These are phyloP conservation scores for Bettongia penicillata DNA, from an alignment of 2,113 vertebrate genomes.

Conservation along the genomic window DNA sequence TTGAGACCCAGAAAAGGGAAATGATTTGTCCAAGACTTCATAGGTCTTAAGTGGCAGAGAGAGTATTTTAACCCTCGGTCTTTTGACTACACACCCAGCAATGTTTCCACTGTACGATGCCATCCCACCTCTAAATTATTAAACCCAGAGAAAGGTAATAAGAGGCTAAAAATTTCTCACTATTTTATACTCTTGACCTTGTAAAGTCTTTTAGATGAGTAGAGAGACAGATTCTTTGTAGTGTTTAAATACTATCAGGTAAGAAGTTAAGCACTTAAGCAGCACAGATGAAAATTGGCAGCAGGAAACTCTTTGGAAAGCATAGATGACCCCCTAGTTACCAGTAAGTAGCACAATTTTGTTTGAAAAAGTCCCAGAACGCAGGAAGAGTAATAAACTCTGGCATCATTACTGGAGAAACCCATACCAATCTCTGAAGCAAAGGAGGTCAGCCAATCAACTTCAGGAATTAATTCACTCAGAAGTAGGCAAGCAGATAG, in stretches of 20 bases:
- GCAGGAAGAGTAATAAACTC: conserved; percentile 8
- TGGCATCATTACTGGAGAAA: not conserved
- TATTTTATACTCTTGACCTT: conserved; percentile 10
- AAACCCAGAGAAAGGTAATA: not conserved
- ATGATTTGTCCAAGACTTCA: not conserved
- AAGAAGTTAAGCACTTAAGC: conserved; percentile 39
- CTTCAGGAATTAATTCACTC: conserved; percentile 20
- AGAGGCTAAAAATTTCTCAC: not conserved
- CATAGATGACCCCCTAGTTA: not conserved
- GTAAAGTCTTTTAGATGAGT: not conserved
- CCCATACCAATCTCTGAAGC: not conserved
- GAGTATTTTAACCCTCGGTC: not conserved
- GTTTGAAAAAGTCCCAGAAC: conserved; percentile 13
- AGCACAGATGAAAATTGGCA: not conserved
- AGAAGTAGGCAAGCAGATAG: not conserved
- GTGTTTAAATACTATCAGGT: not conserved
- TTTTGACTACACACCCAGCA: not conserved
- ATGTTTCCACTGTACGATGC: not conserved
- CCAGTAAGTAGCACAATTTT: not conserved
- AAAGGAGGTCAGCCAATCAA: not conserved
- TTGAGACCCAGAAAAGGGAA: not conserved
- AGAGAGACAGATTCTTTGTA: conserved; percentile 20
- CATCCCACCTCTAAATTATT: not conserved
- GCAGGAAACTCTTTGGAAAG: not conserved
- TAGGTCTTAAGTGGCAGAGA: not conserved